Base-by-base conservation (phyloP, 2,797 vertebrate species). In the Carapus acus region DNA sequence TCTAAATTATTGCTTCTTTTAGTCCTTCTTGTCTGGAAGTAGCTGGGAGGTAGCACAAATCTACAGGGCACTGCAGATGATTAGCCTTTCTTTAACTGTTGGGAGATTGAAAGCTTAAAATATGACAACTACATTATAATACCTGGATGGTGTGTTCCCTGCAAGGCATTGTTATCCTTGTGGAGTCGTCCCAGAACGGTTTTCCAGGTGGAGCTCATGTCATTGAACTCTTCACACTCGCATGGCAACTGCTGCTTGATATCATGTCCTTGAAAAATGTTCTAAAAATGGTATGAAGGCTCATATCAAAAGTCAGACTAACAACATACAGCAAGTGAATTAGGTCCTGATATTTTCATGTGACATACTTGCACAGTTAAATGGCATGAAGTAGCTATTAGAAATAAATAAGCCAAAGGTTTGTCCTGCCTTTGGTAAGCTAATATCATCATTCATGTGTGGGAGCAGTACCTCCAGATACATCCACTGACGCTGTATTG, bases 261-360 rank as follows among this genome's bases (percentile, higher is more conserved):
- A 77, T 94, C 93, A 45, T 93, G 91, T 16, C 91, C 91, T 57
- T 89, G 76, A 65, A 96, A 94, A 71, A 96, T 93, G 62, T 92
- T 96, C 93, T 96, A 59, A 33, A 23, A 6, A 14, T 33, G 49
- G 21, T 6, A 12, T 43, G 23, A 12, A 36, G 50, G 18, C 14
- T 33, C 3, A 33, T 13, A 33, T 33, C 31, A 52, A 41, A 51
- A 40, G 3, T 18, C 7, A 24, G 18, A 33, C 4, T 3, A 33
- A 13, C 4, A 33, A 11, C 27, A 12, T 33, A 33, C 31, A 36
- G 2, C 4, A 36, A 6, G n/a, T 36, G 11, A n/a, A 36, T 29
- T 9, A 33, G 31, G 34, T 36, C 34, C 14, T 15, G n/a, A n/a
- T 36, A 15, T 4, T 36, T 36, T 36, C 3, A 36, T 7, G 13